Evolutionary conservation across 2,888 invertebrate genomes (phyloP), one percentile per base, ranked within the genome.

Genomic region (Stenotaenia linearis): DNA sequence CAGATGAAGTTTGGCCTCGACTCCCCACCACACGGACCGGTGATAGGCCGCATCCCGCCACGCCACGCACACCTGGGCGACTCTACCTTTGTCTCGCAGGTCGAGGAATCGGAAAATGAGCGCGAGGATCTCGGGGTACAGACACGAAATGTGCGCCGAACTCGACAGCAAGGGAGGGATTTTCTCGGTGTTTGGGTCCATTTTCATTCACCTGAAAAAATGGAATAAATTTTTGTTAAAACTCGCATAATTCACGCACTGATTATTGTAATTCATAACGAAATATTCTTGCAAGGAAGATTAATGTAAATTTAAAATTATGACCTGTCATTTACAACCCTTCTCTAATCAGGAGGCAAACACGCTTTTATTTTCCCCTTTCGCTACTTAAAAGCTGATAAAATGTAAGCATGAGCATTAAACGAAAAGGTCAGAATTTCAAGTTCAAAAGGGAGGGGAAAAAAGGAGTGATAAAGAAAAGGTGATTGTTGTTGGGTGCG

Each of bases 1-100:
- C 77, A 97, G 89, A 86, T 97, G 97, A 82, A 97, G 87, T 83
- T 94, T 93, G 0, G 97, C 96, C 85, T 96, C 95, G 37, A 96
- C 95, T 78, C 95, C 95, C 83, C 94, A 91, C 97, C 97, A 97
- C 23, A 97, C 96, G 56, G 93, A 93, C 83, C 95, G 92, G 84
- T 94, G 92, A 87, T 97, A 96, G 35, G 95, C 93, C 75, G 96
- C 96, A 85, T 97, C 96, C 81, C 95, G 89, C 96, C 97, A 97
- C 80, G 93, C 89, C 80, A 91, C 81, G 83, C 87, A 88, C 82
- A 96, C 96, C 87, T 95, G 95, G 1, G 96, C 95, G 23, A 93
- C 96, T 69, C 94, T 89, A 1, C 97, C 97, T 85, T 95, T 91
- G 87, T 96, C 97, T 83, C 92, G 89, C 69, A 96, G 94, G 79